These are phyloP conservation scores for Danaus melanippus DNA, from an alignment of 1,140 invertebrate genomes.

Conservation along the genomic window DNA sequence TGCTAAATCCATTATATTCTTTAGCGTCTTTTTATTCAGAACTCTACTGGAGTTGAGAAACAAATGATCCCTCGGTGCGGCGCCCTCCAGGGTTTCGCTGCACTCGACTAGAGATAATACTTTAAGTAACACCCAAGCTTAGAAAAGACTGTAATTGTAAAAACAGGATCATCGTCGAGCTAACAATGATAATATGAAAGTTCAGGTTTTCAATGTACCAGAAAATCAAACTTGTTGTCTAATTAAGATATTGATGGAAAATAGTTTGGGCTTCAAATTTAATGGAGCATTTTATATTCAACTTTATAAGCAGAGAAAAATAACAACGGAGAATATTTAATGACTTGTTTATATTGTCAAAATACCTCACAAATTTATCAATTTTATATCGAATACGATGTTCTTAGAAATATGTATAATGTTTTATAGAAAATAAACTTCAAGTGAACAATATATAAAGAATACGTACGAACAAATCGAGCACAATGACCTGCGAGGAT, in stretches of 20 bases:
- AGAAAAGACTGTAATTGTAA: conserved; percentile 30
- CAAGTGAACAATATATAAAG: too few relatives aligned
- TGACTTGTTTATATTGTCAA: too few relatives aligned
- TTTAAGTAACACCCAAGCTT: conserved; percentile 44
- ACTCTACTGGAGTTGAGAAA: conserved; percentile 26
- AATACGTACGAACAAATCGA: background rate
- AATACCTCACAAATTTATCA: too few relatives aligned
- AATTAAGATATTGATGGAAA: too few relatives aligned
- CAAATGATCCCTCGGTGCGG: conserved; percentile 46
- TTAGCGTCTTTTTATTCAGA: background rate
- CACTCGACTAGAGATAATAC: conserved; percentile 50
- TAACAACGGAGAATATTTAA: too few relatives aligned
- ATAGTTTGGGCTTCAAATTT: too few relatives aligned
- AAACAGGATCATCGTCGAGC: conserved; percentile 26
- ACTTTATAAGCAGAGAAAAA: too few relatives aligned
- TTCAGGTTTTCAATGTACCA: conserved; percentile 8
- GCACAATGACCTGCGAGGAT: conserved; percentile 18
- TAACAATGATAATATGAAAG: conserved; percentile 21
- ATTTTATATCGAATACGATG: too few relatives aligned
- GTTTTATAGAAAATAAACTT: too few relatives aligned
- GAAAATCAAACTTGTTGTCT: too few relatives aligned
- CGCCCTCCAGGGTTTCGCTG: conserved; percentile 49
- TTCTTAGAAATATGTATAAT: too few relatives aligned
- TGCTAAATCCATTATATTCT: conserved; percentile 14
- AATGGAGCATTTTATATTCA: too few relatives aligned